Base-by-base conservation (phyloP, 2,113 vertebrate genomes). In the Lates calcarifer region DNA sequence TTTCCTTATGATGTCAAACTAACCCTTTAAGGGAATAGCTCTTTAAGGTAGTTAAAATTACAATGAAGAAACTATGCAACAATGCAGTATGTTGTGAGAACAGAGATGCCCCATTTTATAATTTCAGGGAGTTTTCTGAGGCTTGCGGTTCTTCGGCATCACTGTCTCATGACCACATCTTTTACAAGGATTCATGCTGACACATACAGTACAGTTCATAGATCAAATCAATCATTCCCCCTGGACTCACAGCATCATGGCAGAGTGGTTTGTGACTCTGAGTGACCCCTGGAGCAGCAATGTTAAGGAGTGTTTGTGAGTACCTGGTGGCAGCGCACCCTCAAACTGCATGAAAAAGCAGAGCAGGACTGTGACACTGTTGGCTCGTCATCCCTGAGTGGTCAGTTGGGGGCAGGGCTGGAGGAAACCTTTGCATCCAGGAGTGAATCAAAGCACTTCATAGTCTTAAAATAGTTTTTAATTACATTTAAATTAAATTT, bases 391-490 rank as follows among this genome's bases (percentile, higher is more conserved):
- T 26, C 55, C 41, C 43, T n/a, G 18, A 82, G 29, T 9, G 63
- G 41, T 74, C 22, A 56, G 67, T 20, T 24, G 66, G 61, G 49
- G 51, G 63, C 24, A n/a, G 41, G 24, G 3, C 39, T 18, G 20
- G 67, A 43, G 28, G 75, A 78, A 31, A 81, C 24, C 61, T 79
- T 47, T 71, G 11, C 68, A 60, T 41, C 26, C 26, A 26, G 60
- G 66, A 33, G 26, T 20, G 41, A 69, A 81, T 28, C 28, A 63
- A 79, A 63, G 6, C 18, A 17, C 6, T 33, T 35, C 6, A 7
- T 31, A 18, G 58, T 76, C 56, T 68, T 53, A 77, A 6, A 87
- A 74, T 43, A 33, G 61, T 72, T 56, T 53, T 56, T n/a, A n/a
- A n/a, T n/a, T n/a, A n/a, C n/a, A n/a, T n/a, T n/a, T n/a, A n/a